A percentile compares a stretch with the other conserved stretches of the same genome.
phyloP scores from a whole-genome alignment of 1,140 invertebrate species.

The Ostrea edulis region DNA sequence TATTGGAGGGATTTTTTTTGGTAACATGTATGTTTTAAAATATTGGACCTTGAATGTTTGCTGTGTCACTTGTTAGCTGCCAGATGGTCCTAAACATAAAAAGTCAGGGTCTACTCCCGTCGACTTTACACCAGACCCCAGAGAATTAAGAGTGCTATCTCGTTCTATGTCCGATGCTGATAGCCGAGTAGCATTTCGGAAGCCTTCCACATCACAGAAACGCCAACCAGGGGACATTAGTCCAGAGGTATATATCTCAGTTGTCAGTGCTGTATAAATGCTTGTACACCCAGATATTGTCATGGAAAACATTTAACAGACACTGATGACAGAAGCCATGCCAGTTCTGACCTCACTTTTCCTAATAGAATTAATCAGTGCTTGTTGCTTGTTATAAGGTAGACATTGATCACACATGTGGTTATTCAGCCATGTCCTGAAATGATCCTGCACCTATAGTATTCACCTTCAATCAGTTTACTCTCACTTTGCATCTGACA shows the following conservation, averaged over 20 bases:
- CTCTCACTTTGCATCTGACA: background rate
- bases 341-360: slow-evolving; percentile 6
- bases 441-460: background rate
- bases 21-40: background rate
- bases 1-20: background rate
- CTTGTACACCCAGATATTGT: slow-evolving; percentile 10
- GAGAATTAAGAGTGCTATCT: slow-evolving; percentile 38
- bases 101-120: slow-evolving; percentile 48
- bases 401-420: background rate
- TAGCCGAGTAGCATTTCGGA: slow-evolving; percentile 37
- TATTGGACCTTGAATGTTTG: slow-evolving; percentile 27
- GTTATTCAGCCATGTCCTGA: background rate
- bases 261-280: slow-evolving; percentile 23
- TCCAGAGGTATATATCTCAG: slow-evolving; percentile 49
- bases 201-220: background rate
- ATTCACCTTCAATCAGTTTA: background rate
- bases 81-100: slow-evolving; percentile 53
- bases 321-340: slow-evolving; percentile 9
- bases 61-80: slow-evolving; percentile 47
- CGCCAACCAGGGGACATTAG: slow-evolving; percentile 46
- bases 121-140: slow-evolving; percentile 5
- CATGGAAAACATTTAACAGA: slow-evolving; percentile 6
- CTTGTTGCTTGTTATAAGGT: background rate
- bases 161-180: slow-evolving; percentile 61
- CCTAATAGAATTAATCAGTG: background rate